These are phyloP conservation scores for Polypterus senegalus DNA, from an alignment of 2,113 vertebrate genomes.

Conservation along the genomic window DNA sequence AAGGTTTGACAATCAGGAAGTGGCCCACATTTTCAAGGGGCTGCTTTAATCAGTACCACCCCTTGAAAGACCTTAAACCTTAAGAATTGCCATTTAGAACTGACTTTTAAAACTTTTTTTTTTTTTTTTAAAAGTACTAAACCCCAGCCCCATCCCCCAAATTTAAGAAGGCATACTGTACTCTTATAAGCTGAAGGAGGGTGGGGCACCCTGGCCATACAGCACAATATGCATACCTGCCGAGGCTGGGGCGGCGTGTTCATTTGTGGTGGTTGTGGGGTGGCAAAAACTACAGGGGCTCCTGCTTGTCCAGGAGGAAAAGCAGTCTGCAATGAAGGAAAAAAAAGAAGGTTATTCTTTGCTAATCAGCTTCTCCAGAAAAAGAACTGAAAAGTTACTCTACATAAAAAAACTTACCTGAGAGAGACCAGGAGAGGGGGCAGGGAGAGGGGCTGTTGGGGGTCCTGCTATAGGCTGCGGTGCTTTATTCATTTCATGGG, in stretches of 20 bases:
- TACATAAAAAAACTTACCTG: slow-evolving; percentile 61
- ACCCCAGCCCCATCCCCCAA: too few relatives aligned
- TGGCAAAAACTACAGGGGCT: slow-evolving; percentile 81
- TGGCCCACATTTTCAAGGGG: too few relatives aligned
- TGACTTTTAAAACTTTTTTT: too few relatives aligned
- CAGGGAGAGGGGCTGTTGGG: slow-evolving; percentile 79
- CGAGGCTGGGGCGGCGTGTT: slow-evolving; percentile 85
- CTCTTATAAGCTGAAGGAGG: too few relatives aligned
- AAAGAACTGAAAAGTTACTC: too few relatives aligned
- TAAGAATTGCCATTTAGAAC: too few relatives aligned
- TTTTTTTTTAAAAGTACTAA: too few relatives aligned
- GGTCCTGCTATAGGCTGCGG: slow-evolving; percentile 91
- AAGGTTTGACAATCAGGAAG: too few relatives aligned
- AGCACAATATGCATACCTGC: slow-evolving; percentile 58
- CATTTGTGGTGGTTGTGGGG: slow-evolving; percentile 84
- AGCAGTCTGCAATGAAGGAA: slow-evolving; percentile 52
- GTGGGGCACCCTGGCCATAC: background rate
- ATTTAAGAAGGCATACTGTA: too few relatives aligned
- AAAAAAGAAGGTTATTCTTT: background rate
- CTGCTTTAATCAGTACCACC: too few relatives aligned
- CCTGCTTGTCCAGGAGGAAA: slow-evolving; percentile 74
- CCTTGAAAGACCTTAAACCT: too few relatives aligned
- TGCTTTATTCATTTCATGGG: slow-evolving; percentile 99
- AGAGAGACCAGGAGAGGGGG: slow-evolving; percentile 85
- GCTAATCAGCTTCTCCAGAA: background rate